Evolutionary conservation across 2,888 invertebrate genomes (phyloP), one percentile per base, ranked within the genome.

Genomic region (Dynastes tityus): DNA sequence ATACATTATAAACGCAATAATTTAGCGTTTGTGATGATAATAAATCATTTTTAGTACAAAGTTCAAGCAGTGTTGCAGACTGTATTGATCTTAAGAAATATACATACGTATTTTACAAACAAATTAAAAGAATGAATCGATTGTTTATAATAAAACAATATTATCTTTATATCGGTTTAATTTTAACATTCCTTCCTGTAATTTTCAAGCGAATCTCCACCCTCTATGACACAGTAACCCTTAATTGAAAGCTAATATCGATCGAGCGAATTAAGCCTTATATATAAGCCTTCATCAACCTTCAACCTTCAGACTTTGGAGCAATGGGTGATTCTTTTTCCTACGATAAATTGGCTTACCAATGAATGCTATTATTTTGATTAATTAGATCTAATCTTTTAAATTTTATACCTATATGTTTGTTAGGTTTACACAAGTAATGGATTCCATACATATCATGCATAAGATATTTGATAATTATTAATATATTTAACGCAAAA

Each of bases 181-280:
- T 37, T 37, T 37, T 37, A 58, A 58, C 8, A 58, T 22, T 22
- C 4, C 2, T 58, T 22, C 55, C 0, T 27, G 6, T 58, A 58
- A 8, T 58, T 45, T 45, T 8, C 45, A 27, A 63, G 32, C 29
- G 27, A 63, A 67, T 67, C 40, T 40, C 11, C 16, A 22, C 22
- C n/a, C 22, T 8, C 40, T 67, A 5, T 58, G 45, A 45, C 65
- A 51, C 13, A 22, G 16, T 27, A 68, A 68, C 68, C 68, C 68
- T 51, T 68, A 68, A 68, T 68, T 68, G 68, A 22, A 51, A 51
- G 68, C n/a, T 8, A n/a, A 55, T 68, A 68, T 68, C 51, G 68
- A 68, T 68, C 51, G 49, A 22, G 27, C 27, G 51, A 49, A 51
- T 51, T 51, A 51, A 51, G 51, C 29, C 29, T 49, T 22, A 22